phyloP scores from a whole-genome alignment of 2,113 vertebrate genomes.

The Nothobranchius furzeri region DNA sequence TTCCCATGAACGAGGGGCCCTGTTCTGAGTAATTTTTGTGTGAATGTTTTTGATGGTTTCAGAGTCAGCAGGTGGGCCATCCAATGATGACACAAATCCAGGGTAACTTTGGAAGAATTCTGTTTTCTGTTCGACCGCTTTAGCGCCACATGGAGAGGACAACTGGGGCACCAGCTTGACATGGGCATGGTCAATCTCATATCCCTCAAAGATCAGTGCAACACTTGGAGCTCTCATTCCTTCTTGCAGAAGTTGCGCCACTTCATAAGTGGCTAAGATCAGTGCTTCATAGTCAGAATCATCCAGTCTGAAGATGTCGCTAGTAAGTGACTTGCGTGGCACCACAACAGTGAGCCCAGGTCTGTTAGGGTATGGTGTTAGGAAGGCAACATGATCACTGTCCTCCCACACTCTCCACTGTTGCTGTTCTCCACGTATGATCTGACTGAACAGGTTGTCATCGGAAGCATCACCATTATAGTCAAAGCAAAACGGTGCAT shows the following conservation, averaged over 20 bases:
- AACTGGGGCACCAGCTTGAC: conserved; percentile 77
- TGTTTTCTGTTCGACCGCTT: conserved; percentile 25
- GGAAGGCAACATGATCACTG: conserved; percentile 76
- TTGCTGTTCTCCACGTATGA: conserved; percentile 77
- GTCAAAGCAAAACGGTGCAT: conserved; percentile 72
- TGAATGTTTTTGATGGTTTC: conserved; percentile 66
- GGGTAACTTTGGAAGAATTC: conserved; percentile 71
- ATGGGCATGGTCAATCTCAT: conserved; percentile 80
- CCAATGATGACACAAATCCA: conserved; percentile 76
- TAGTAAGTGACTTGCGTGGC: conserved; percentile 75
- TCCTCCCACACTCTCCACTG: conserved; percentile 85
- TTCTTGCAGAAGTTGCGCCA: conserved; percentile 68
- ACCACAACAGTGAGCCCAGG: conserved; percentile 79
- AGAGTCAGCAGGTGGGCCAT: conserved; percentile 69
- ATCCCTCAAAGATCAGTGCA: conserved; percentile 80
- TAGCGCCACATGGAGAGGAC: conserved; percentile 44
- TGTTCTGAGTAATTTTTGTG: conserved; percentile 68
- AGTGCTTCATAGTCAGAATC: conserved; percentile 72
- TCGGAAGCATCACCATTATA: conserved; percentile 67
- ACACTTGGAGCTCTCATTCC: conserved; percentile 70
- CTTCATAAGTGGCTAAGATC: conserved; percentile 67
- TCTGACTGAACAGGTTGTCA: conserved; percentile 72
- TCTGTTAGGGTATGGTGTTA: conserved; percentile 80
- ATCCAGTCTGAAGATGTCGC: conserved; percentile 74
- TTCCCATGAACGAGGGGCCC: conserved; percentile 74